Base-by-base conservation (phyloP, 1,140 invertebrate species). In the Acromyrmex charruanus region DNA sequence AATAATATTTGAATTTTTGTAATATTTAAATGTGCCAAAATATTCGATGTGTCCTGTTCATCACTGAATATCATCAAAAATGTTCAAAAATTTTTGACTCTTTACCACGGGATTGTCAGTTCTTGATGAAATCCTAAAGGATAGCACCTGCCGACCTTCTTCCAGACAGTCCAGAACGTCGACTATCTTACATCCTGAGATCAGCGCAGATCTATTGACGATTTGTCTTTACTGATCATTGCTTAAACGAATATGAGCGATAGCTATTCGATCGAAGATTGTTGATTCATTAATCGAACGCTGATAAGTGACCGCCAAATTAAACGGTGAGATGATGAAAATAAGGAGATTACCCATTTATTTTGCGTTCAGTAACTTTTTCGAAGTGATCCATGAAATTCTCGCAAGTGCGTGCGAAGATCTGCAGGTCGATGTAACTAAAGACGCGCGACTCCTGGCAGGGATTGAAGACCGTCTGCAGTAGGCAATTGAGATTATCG, bases 341-440 rank as follows among this genome's bases (percentile, higher is more conserved):
- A 18, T 9, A 44, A 71, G 14, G 10, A 18, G 6, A 6, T 85
- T 84, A 95, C 94, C 91, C 94, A 91, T 95, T 95, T 55, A 95
- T 66, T 68, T 88, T 93, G 31, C 91, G 91, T 63, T 95, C 95
- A 0, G 95, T 94, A n/a, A 94, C 87, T 44, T 93, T 95, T 87
- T 95, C 95, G 72, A 95, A 95, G 65, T 93, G 93, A 55, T 95
- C 93, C 94, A 95, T 95, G 69, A 95, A 95, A 5, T 88, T 81
- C 81, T 95, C 95, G 88, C 94, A 95, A 21, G 88, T 79, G 44
- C 53, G 68, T 4, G 14, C 10, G 25, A 82, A 82, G 35, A 82
- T 82, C 55, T 82, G 80, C 4, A 79, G 6, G 4, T 68, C 49
- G 1, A 85, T 51, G 51, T 94, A 94, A 0, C 25, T 63, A 3